Conservation (phyloP, 2,797 vertebrate genomes). For the Odontamblyopus lacepedii region DNA sequence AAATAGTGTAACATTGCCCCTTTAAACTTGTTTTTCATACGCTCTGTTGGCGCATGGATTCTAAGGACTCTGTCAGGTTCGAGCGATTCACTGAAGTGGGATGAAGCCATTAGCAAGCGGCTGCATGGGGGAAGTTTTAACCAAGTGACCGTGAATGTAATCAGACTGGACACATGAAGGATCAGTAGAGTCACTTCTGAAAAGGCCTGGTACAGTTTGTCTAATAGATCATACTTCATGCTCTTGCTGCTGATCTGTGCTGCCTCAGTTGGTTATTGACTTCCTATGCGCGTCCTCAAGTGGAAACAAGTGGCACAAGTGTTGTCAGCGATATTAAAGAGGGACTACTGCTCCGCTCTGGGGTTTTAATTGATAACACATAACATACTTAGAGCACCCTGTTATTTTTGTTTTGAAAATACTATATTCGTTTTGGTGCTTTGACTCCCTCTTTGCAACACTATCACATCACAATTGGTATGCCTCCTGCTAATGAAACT, state of each 20-base stretch:
- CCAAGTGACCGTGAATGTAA: slow-evolving; percentile 6
- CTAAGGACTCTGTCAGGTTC: slow-evolving; percentile 28
- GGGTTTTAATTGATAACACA: too few relatives aligned
- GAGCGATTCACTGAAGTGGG: slow-evolving; percentile 16
- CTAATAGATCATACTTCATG: background rate
- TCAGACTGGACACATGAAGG: background rate
- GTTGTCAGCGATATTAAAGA: too few relatives aligned
- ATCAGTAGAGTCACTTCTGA: slow-evolving; percentile 9
- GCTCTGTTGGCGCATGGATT: slow-evolving; percentile 6
- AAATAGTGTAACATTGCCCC: too few relatives aligned
- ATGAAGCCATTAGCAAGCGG: slow-evolving; percentile 33
- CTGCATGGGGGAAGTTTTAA: slow-evolving; percentile 25
- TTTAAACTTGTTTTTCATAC: too few relatives aligned
- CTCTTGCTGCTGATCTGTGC: slow-evolving; percentile 3
- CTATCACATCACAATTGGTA: too few relatives aligned
- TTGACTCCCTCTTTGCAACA: too few relatives aligned
- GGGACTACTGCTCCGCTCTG: too few relatives aligned
- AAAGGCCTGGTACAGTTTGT: background rate
- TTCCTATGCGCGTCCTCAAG: background rate
- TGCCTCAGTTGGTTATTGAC: slow-evolving; percentile 14
- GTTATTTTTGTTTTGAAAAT: too few relatives aligned
- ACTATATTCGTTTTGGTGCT: too few relatives aligned
- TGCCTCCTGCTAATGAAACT: too few relatives aligned
- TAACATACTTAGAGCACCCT: too few relatives aligned
- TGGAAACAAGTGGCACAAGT: background rate